These are phyloP conservation scores for Masticophis lateralis DNA, from an alignment of 2,797 vertebrate species.

Conservation along the genomic window DNA sequence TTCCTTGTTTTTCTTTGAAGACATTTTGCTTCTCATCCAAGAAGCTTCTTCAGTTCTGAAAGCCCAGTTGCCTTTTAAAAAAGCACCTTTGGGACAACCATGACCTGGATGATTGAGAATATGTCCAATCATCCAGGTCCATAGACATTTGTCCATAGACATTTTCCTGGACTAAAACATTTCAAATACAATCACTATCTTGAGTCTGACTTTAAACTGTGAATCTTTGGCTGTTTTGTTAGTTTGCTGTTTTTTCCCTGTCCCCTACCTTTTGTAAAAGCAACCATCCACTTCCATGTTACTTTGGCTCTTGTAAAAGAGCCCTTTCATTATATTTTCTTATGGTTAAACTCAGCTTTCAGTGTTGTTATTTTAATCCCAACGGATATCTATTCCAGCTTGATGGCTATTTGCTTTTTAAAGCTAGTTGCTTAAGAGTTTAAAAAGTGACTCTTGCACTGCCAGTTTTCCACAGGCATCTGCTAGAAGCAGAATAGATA, in stretches of 20 bases:
- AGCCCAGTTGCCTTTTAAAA: too few relatives aligned
- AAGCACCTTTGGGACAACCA: too few relatives aligned
- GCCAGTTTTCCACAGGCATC: background rate
- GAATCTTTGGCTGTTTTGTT: background rate
- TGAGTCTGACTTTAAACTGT: background rate
- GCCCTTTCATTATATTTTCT: background rate
- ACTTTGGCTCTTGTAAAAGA: background rate
- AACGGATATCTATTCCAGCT: background rate
- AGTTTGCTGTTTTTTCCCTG: background rate
- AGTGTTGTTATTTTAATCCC: background rate
- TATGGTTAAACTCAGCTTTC: background rate
- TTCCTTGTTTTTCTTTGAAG: background rate
- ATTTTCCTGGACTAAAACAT: background rate
- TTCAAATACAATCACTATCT: background rate
- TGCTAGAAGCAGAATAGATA: background rate
- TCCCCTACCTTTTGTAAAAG: background rate
- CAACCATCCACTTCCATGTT: background rate
- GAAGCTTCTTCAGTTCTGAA: background rate
- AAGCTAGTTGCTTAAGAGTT: background rate
- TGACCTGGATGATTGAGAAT: background rate
- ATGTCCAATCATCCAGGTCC: too few relatives aligned
- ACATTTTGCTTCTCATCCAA: background rate
- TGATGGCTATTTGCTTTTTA: background rate
- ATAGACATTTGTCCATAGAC: background rate
- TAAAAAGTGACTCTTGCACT: background rate